Conservation (phyloP, 2,113 vertebrate genomes). For the Syrmaticus mikado region DNA sequence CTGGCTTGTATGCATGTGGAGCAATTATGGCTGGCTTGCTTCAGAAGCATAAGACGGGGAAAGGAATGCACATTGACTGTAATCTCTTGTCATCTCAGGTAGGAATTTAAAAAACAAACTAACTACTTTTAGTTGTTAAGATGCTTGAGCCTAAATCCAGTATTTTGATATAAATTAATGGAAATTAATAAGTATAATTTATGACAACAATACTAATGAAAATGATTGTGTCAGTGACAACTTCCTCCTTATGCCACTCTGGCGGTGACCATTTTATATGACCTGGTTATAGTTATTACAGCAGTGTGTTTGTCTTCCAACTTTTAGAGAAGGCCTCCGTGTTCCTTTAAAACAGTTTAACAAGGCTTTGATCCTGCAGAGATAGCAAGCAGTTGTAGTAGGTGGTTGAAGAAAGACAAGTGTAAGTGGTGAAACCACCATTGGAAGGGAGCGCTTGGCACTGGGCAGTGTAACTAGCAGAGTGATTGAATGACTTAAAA, state of each 20-base stretch:
- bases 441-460: not conserved
- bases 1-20: slow-evolving; percentile 88
- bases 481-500: not conserved
- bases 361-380: not conserved
- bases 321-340: not conserved
- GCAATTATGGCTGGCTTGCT: slow-evolving; percentile 93
- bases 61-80: slow-evolving; percentile 90
- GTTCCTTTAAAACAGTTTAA: not conserved
- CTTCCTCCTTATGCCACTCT: not conserved
- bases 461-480: not conserved
- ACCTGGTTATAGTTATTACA: not conserved
- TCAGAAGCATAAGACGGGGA: slow-evolving; percentile 84
- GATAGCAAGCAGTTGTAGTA: not conserved
- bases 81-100: slow-evolving; percentile 97
- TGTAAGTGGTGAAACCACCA: not conserved
- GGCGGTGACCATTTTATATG: not conserved
- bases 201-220: not conserved
- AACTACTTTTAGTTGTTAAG: not conserved
- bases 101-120: not conserved
- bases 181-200: not conserved
- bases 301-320: not conserved
- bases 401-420: not conserved
- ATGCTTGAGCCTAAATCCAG: not conserved
- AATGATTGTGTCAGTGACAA: not conserved
- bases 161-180: not conserved